Evolutionary conservation across 2,888 invertebrate genomes (phyloP).

Genomic region (Cantharis nigra): DNA sequence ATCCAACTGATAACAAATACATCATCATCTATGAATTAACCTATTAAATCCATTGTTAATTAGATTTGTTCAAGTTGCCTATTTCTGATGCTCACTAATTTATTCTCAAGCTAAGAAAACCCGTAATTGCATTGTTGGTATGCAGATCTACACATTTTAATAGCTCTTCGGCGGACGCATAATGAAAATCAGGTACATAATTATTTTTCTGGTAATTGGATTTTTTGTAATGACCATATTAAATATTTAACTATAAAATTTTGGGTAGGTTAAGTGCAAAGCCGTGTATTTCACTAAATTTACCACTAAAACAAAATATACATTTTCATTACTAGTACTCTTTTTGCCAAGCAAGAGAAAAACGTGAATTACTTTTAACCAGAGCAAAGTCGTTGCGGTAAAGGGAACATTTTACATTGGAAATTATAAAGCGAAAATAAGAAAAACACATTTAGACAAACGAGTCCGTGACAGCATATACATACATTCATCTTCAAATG

Average conservation of each 20-base stretch:
- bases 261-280: not conserved
- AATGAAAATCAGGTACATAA: not conserved
- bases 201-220: not conserved
- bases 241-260: not conserved
- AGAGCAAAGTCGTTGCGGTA: too few relatives aligned
- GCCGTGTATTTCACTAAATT: not conserved
- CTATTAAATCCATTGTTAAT: not conserved
- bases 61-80: not conserved
- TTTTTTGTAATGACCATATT: not conserved
- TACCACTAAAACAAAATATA: not conserved
- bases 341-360: not conserved
- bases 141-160: not conserved
- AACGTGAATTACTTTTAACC: too few relatives aligned
- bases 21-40: not conserved
- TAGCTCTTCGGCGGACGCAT: not conserved
- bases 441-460: too few relatives aligned
- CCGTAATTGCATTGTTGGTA: not conserved
- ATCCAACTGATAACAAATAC: conserved; percentile 4
- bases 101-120: not conserved
- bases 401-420: too few relatives aligned
- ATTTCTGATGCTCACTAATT: not conserved
- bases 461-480: too few relatives aligned
- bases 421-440: too few relatives aligned
- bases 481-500: too few relatives aligned
- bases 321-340: not conserved